phyloP scores from a whole-genome alignment of 30 jellyfish, hydroid and myxozoan genomes.

The Hydractinia symbiolongicarpus region DNA sequence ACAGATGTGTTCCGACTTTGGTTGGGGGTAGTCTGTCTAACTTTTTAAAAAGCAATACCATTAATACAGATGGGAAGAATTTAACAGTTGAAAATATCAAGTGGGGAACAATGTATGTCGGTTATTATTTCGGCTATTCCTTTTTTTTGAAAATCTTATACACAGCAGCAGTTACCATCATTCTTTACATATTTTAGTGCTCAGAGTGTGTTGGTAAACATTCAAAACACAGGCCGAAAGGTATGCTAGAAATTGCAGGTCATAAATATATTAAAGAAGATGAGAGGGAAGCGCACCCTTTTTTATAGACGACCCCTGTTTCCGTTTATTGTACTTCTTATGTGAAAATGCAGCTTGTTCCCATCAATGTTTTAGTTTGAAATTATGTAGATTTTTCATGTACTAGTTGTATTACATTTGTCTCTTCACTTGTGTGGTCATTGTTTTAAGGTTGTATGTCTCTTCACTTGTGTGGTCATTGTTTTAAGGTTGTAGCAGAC shows the following conservation, averaged over 20 bases:
- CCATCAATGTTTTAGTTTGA: too few species aligned
- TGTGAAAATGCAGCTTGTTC: too few species aligned
- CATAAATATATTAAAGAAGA: too few species aligned
- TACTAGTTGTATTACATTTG: too few species aligned
- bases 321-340: too few species aligned
- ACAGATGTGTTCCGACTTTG: conserved; percentile 86
- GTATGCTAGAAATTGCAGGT: conserved; percentile 23
- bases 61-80: conserved; percentile 40
- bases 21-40: conserved; percentile 50
- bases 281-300: too few species aligned
- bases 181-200: conserved; percentile 51
- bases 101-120: conserved; percentile 75
- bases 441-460: conserved; percentile 40
- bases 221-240: conserved; percentile 83
- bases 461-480: background rate
- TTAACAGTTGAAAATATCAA: conserved; percentile 44
- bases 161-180: too few species aligned
- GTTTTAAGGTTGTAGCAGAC: conserved; percentile 64
- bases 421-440: background rate
- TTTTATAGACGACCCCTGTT: too few species aligned
- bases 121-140: background rate
- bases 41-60: conserved; percentile 19
- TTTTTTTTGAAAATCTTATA: background rate
- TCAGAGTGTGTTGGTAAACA: conserved; percentile 60
- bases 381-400: too few species aligned